A percentile compares a stretch with the other conserved stretches of the same genome.
phyloP scores from a whole-genome alignment of 2,113 vertebrate species.

The Zapus hudsonius region DNA sequence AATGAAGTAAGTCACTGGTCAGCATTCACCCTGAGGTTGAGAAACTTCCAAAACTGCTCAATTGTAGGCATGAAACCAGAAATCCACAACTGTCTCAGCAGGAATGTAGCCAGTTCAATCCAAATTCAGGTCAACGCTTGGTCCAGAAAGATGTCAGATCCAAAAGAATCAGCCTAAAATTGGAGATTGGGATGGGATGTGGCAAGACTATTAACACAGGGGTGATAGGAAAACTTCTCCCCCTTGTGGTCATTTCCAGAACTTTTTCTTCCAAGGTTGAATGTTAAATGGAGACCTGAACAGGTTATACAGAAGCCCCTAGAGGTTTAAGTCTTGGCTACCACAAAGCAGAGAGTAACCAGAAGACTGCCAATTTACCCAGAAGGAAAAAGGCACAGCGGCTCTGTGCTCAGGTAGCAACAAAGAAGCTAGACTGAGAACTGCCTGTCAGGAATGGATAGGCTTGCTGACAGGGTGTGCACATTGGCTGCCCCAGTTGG shows the following conservation, averaged over 20 bases:
- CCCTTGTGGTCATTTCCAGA: neutral
- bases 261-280: neutral
- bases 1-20: neutral
- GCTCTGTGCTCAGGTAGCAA: neutral
- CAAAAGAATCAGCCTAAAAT: neutral
- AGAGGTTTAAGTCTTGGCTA: conserved; percentile 11
- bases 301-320: neutral
- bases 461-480: neutral
- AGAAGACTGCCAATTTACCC: neutral
- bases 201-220: neutral
- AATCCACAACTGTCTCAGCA: neutral
- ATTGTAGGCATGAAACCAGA: neutral
- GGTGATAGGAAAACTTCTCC: neutral
- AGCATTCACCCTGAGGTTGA: neutral
- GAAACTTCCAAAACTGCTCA: neutral
- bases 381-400: neutral
- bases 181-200: neutral
- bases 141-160: conserved; percentile 28
- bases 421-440: neutral
- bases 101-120: neutral
- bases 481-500: neutral
- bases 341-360: neutral
- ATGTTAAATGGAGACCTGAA: neutral
- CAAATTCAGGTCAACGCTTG: neutral
- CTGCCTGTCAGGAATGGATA: too few relatives aligned